Evolutionary conservation across 2,888 invertebrate species (phyloP), one percentile per base, ranked within the genome.

Genomic region (Zootermopsis nevadensis): DNA sequence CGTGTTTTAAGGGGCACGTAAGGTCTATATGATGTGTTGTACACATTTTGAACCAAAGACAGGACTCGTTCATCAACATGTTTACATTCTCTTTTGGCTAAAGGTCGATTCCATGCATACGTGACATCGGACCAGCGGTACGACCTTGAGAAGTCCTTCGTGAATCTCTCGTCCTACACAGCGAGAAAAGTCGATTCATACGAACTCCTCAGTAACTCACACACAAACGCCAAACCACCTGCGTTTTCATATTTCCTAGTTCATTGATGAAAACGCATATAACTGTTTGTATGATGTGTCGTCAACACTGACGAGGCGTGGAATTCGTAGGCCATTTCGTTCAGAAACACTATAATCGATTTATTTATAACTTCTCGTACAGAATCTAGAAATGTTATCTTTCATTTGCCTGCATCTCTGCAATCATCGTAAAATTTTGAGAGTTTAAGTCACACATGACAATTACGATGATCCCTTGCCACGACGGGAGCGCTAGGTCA

Each of bases 91-190:
- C 38, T 22, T 74, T 74, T 74, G 38, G 74, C 38, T 22, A 38
- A 33, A 22, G 38, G 24, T 38, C 35, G 74, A 8, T 38, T 22
- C 24, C 35, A 22, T 33, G 33, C 30, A 67, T 67, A 27, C 53
- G 15, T 53, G 19, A 3, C 6, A 22, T n/a, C 0, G 8, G 6
- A 30, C 22, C 30, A 74, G n/a, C 38, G 24, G 7, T 74, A 15
- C 74, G 74, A 74, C 74, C 74, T 74, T 74, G 74, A 12, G 38
- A 74, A 74, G 74, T 74, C 74, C 38, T 74, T 74, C 38, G 74
- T 42, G 42, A 72, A 38, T 7, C 74, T 74, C 38, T n/a, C 38
- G 24, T 74, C 74, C 10, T n/a, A 38, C 69, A 31, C 69, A 3
- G 69, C 60, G n/a, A n/a, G 60, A n/a, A n/a, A n/a, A n/a, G n/a